phyloP scores from a whole-genome alignment of 2,797 vertebrate genomes.

The Acrossocheilus wenchowensis region DNA sequence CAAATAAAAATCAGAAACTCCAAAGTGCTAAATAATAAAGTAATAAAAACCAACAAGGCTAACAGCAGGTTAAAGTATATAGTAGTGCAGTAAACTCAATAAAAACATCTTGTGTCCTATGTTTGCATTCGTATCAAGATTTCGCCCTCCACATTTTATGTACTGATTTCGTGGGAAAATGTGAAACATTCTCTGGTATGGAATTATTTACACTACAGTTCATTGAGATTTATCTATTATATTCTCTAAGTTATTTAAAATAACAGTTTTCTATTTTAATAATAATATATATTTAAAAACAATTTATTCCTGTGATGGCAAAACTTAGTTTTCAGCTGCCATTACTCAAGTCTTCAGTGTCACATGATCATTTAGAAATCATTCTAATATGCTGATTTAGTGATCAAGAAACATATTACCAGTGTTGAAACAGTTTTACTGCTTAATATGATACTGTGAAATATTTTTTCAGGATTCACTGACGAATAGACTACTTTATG shows the following conservation, averaged over 20 bases:
- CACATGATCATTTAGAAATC: neutral
- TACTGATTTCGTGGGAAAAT: neutral
- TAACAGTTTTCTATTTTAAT: too few species aligned
- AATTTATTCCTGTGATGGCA: too few species aligned
- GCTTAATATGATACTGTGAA: neutral
- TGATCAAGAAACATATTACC: neutral
- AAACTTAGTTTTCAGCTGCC: neutral
- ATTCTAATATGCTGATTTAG: neutral
- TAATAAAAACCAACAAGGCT: neutral
- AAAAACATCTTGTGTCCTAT: neutral
- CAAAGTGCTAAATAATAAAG: neutral
- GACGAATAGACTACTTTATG: neutral
- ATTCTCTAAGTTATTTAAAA: neutral
- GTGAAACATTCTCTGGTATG: neutral
- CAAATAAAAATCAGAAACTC: neutral
- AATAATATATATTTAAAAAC: too few species aligned
- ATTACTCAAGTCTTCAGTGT: neutral
- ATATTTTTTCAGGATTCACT: neutral
- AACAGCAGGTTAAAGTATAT: neutral
- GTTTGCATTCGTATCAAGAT: neutral
- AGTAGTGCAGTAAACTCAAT: neutral
- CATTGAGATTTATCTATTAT: too few species aligned
- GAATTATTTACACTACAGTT: neutral
- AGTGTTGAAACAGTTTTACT: neutral
- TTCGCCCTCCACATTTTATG: neutral